phyloP scores from a whole-genome alignment of 2,888 invertebrate species.

The Thysanoteuthis rhombus region DNA sequence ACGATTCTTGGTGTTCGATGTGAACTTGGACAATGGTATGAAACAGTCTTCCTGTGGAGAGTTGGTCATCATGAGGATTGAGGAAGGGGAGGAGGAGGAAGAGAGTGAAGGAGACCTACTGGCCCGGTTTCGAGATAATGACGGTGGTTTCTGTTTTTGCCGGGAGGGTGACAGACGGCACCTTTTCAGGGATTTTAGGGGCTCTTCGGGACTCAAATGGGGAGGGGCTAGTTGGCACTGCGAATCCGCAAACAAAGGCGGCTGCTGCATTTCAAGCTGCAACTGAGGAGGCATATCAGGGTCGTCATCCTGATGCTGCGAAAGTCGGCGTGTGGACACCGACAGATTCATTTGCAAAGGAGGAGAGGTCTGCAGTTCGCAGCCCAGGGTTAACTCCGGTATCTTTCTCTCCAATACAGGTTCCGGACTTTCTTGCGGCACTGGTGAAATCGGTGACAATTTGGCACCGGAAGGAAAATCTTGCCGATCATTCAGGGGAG shows the following conservation, averaged over 20 bases:
- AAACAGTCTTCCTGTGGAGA: neutral
- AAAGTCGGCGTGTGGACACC: neutral
- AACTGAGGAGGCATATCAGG: neutral
- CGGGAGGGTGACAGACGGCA: too few relatives aligned
- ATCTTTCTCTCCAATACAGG: neutral
- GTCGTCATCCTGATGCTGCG: neutral
- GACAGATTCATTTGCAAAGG: neutral
- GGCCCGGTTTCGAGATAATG: neutral
- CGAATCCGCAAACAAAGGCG: neutral
- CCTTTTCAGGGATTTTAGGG: neutral
- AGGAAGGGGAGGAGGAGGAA: neutral
- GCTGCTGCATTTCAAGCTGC: neutral
- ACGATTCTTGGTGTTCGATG: neutral
- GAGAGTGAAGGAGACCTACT: neutral
- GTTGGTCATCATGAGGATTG: neutral
- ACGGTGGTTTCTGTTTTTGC: neutral
- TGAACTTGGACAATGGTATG: neutral
- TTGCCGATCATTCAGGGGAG: neutral
- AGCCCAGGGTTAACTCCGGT: neutral
- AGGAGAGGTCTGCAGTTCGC: neutral
- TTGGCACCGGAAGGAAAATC: neutral
- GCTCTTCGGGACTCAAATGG: neutral
- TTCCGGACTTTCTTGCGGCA: neutral
- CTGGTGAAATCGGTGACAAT: neutral
- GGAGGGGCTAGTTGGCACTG: neutral